Evolutionary conservation across 2,113 vertebrate species (phyloP), one percentile per base, ranked within the genome.

Genomic region (Tachysurus fulvidraco): DNA sequence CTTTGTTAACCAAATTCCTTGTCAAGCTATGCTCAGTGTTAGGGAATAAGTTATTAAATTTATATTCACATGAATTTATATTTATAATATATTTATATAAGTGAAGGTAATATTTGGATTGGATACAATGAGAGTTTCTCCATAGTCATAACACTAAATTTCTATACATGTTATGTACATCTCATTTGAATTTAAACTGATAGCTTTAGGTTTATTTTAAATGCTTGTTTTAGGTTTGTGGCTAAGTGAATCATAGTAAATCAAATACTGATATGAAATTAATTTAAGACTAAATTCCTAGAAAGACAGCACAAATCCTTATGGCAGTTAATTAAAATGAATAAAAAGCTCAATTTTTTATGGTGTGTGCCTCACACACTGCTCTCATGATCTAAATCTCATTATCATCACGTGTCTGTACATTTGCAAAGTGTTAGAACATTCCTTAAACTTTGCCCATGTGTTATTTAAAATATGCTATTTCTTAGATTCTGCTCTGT

Each of bases 341-440:
- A 19, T 60, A 52, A 10, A 81, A 86, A 44, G 16, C 19, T 55
- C 44, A 81, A 28, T 69, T 41, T 71, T 16, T 54, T 5, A 7
- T 73, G 28, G 25, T 65, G 36, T 86, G 21, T 57, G 67, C 10
- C 2, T 44, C 25, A 60, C 59, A 44, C 23, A 65, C 46, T 77
- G 50, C 25, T 28, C 12, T 77, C 46, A n/a, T 54, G 46, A 74
- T 77, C 12, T 52, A 16, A n/a, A 77, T 52, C 46, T 76, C 25
- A 52, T 77, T 54, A 54, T 52, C 50, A 77, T 28, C 28, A 12
- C 12, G 11, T 62, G 28, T 77, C 17, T 73, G 69, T 52, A 46
- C 17, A 12, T 77, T 77, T 57, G 14, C 57, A 64, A 76, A 76
- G 50, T 76, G 73, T 59, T 44, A 85, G 44, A 64, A 85, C 2